Percentiles rank a stretch among this genome's conserved stretches.
These are phyloP conservation scores for Lordiphosa fenestrarum DNA, from an alignment of 2,888 invertebrate species.

Conservation along the genomic window DNA sequence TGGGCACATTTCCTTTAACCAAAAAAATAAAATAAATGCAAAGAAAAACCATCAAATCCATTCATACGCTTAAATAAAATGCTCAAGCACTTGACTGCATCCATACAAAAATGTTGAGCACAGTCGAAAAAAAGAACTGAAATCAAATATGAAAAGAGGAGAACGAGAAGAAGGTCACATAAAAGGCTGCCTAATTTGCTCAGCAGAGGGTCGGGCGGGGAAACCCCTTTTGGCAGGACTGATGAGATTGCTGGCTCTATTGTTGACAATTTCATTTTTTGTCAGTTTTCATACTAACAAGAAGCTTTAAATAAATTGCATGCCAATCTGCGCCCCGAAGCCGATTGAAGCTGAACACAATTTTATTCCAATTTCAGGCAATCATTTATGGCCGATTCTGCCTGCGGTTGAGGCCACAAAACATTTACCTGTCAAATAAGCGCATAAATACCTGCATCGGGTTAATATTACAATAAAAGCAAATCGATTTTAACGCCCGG, in stretches of 20 bases:
- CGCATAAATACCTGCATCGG: conserved; percentile 13
- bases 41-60: conserved; percentile 74
- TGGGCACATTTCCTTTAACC: conserved; percentile 38
- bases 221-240: background rate
- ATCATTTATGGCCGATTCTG: background rate
- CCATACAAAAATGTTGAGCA: conserved; percentile 64
- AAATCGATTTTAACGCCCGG: conserved; percentile 34
- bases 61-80: conserved; percentile 78
- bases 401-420: conserved; percentile 4
- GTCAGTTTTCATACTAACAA: background rate
- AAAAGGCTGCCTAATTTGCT: conserved; percentile 65
- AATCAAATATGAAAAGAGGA: conserved; percentile 36
- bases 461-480: conserved; percentile 27
- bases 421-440: conserved; percentile 18
- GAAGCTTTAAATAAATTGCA: conserved; percentile 14
- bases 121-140: conserved; percentile 29
- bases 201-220: conserved; percentile 18
- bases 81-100: conserved; percentile 78
- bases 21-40: conserved; percentile 22
- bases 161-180: conserved; percentile 16
- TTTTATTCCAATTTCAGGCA: background rate
- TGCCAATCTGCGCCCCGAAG: no score
- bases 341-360: no score
- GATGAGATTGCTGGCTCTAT: conserved; percentile 22
- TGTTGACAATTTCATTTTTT: conserved; percentile 24